Evolutionary conservation across 92 coral and sea anemone genomes (phyloP).

Genomic region (Umimayanthus chanpuru): DNA sequence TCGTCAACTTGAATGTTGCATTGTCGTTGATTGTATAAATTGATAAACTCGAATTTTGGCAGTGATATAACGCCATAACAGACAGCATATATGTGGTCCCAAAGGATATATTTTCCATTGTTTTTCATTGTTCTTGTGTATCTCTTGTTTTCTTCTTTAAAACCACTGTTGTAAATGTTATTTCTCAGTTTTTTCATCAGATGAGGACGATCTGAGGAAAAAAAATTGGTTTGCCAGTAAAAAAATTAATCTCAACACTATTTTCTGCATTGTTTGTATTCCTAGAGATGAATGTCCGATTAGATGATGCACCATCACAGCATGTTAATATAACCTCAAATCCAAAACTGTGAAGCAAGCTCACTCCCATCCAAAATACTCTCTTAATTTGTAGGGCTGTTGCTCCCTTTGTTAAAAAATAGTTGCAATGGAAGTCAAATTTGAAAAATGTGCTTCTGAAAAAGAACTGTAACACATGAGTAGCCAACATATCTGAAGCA

Average conservation of each 20-base stretch:
- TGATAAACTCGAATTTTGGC: no score
- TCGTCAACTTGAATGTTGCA: no score
- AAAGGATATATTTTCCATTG: slow-evolving; percentile 38
- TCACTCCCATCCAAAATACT: slow-evolving; percentile 52
- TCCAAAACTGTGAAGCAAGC: slow-evolving; percentile 44
- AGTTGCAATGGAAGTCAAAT: slow-evolving; percentile 45
- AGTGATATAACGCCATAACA: no score
- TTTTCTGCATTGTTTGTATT: slow-evolving; percentile 27
- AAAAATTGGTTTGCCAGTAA: slow-evolving; percentile 48
- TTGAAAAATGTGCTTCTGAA: slow-evolving; percentile 41
- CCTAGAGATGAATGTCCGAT: slow-evolving; percentile 44
- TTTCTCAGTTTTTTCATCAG: slow-evolving; percentile 43
- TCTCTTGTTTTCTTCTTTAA: slow-evolving; percentile 29
- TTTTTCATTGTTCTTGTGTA: slow-evolving; percentile 46
- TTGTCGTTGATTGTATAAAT: no score
- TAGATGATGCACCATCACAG: slow-evolving; percentile 55
- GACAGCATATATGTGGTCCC: slow-evolving; percentile 50
- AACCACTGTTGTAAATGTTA: slow-evolving; percentile 36
- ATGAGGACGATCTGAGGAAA: slow-evolving; percentile 55
- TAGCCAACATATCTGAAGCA: slow-evolving; percentile 22
- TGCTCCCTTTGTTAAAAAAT: slow-evolving; percentile 34
- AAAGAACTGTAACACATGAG: slow-evolving; percentile 38
- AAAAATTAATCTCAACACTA: slow-evolving; percentile 26
- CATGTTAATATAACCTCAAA: slow-evolving; percentile 44
- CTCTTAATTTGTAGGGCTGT: slow-evolving; percentile 46